phyloP scores from a whole-genome alignment of 2,797 vertebrate species.

The Microhierax caerulescens region DNA sequence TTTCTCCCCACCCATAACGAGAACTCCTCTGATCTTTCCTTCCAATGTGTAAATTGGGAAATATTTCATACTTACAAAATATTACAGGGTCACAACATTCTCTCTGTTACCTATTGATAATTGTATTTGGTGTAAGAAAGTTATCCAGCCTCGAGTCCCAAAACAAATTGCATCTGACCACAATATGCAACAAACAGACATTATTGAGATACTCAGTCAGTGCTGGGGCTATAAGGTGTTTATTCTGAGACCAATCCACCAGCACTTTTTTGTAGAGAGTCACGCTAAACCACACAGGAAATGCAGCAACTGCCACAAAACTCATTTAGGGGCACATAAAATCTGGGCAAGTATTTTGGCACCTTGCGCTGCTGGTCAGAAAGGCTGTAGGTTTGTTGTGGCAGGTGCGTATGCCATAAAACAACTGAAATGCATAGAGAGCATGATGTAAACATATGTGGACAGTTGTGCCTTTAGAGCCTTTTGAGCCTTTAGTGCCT shows the following conservation, averaged over 20 bases:
- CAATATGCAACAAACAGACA: background rate
- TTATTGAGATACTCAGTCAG: background rate
- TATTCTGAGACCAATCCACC: background rate
- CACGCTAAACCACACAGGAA: background rate
- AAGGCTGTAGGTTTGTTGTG: background rate
- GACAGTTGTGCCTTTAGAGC: background rate
- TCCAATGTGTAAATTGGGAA: background rate
- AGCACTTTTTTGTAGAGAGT: background rate
- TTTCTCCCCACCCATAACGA: background rate
- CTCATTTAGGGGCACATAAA: accelerated
- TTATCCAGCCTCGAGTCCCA: background rate
- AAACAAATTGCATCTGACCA: background rate
- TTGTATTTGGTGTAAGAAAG: background rate
- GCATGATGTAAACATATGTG: accelerated
- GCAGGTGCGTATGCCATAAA: accelerated
- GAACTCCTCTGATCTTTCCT: background rate
- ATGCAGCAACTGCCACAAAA: background rate
- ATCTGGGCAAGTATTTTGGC: background rate
- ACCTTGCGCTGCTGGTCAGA: background rate
- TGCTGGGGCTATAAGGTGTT: background rate
- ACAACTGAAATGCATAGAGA: background rate
- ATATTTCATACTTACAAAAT: background rate
- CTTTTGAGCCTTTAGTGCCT: too few relatives aligned
- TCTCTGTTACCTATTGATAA: background rate
- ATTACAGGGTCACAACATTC: accelerated